A percentile compares a stretch with the other conserved stretches of the same genome.
Conservation (phyloP, 2,797 vertebrate species). For the Neostethus bicornis region DNA sequence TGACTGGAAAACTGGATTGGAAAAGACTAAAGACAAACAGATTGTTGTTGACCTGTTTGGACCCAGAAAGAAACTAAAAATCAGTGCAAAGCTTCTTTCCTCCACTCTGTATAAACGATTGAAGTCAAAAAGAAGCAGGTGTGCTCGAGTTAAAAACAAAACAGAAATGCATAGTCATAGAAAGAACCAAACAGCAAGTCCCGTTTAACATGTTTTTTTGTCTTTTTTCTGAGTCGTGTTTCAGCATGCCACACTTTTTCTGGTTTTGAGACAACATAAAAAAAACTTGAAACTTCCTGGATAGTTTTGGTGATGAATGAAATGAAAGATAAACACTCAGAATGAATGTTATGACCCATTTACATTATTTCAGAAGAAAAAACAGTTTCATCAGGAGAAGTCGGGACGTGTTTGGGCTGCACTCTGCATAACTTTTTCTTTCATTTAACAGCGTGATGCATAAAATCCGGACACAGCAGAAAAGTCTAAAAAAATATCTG, state of each 20-base stretch:
- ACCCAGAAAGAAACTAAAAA: conserved; percentile 30
- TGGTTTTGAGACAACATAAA: background rate
- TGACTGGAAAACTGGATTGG: background rate
- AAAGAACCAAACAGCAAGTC: no score
- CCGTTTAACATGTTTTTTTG: no score
- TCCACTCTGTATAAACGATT: conserved; percentile 12
- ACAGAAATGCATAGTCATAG: no score
- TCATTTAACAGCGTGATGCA: background rate
- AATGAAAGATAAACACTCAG: background rate
- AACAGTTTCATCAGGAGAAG: background rate
- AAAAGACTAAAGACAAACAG: conserved; percentile 1
- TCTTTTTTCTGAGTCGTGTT: background rate
- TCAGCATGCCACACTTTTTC: fast-evolving
- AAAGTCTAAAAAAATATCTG: background rate
- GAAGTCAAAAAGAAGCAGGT: background rate
- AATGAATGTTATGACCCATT: background rate
- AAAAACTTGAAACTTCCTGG: background rate
- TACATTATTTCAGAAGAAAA: background rate
- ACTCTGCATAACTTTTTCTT: background rate
- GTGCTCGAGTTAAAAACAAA: background rate
- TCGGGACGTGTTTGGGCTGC: background rate
- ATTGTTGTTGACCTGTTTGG: conserved; percentile 8
- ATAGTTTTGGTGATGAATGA: background rate
- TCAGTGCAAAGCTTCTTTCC: background rate
- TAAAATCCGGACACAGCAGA: background rate